Conservation (phyloP, 92 coral and sea anemone species). For the Galaxea fascicularis region DNA sequence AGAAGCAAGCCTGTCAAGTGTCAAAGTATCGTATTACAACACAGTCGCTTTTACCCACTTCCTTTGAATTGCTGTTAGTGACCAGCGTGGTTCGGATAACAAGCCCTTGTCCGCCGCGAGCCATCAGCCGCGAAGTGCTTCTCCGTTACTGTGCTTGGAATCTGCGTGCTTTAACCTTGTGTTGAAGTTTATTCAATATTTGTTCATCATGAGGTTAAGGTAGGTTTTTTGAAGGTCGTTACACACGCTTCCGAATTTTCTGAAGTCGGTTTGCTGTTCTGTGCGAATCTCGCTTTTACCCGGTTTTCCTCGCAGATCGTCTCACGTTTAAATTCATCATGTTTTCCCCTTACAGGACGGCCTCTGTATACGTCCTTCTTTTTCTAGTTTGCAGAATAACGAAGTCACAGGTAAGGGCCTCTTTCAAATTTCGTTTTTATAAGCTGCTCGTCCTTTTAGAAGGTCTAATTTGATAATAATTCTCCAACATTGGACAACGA, state of each 20-base stretch:
- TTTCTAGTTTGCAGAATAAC: conserved; percentile 55
- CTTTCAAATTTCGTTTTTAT: neutral
- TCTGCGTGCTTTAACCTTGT: conserved; percentile 29
- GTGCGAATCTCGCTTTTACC: neutral
- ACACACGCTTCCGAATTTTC: neutral
- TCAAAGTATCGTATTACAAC: conserved; percentile 66
- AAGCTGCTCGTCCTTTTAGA: neutral
- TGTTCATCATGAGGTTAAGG: conserved; percentile 81
- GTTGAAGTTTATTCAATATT: conserved; percentile 33
- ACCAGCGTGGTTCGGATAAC: conserved; percentile 51
- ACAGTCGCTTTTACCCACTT: conserved; percentile 50
- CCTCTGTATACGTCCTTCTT: conserved; percentile 71
- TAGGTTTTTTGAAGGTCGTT: conserved; percentile 32
- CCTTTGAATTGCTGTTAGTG: conserved; percentile 31
- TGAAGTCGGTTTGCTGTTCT: neutral
- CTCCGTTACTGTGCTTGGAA: conserved; percentile 13
- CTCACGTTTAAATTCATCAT: conserved; percentile 14
- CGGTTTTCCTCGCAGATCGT: conserved; percentile 18
- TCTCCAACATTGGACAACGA: neutral
- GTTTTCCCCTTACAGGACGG: conserved; percentile 71
- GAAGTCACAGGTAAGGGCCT: conserved; percentile 67
- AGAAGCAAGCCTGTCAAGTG: conserved; percentile 55
- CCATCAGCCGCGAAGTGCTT: conserved; percentile 26
- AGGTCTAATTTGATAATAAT: neutral
- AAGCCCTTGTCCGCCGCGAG: conserved; percentile 22